These are phyloP conservation scores for Agrypnus murinus DNA, from an alignment of 2,888 invertebrate species.

Conservation along the genomic window DNA sequence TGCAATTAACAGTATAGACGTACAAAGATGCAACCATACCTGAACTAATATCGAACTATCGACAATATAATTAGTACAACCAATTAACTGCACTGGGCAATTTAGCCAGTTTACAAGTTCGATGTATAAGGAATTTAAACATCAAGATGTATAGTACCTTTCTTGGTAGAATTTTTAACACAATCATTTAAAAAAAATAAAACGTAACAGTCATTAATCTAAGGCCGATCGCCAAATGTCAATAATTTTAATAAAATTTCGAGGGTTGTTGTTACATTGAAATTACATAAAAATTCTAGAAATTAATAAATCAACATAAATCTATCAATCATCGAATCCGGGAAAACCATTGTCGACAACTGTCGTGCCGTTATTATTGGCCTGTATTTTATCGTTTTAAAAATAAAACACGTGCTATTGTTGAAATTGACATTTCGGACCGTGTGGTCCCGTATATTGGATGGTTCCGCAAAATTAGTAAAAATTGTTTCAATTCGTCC, in stretches of 20 bases:
- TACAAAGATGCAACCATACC: constrained; percentile 18
- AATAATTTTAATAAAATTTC: neutral
- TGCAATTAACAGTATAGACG: neutral
- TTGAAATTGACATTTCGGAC: constrained; percentile 42
- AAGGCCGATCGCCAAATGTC: too few species aligned
- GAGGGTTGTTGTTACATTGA: neutral
- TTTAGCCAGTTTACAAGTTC: neutral
- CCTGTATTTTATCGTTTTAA: constrained; percentile 37
- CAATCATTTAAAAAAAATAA: neutral
- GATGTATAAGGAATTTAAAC: too few species aligned
- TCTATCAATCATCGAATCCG: constrained; percentile 46
- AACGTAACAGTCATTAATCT: neutral
- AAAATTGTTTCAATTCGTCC: constrained; percentile 35
- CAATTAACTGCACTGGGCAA: neutral
- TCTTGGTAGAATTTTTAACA: too few species aligned
- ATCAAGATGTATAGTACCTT: too few species aligned
- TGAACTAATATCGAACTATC: constrained; percentile 38
- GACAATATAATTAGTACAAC: constrained; percentile 29
- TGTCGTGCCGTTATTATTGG: constrained; percentile 33
- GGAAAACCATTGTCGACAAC: constrained; percentile 46
- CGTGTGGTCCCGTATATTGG: constrained; percentile 9
- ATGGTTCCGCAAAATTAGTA: constrained; percentile 31
- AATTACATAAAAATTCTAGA: constrained; percentile 20
- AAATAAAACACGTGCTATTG: constrained; percentile 45
- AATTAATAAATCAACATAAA: constrained; percentile 51